Conservation (phyloP, 2,888 invertebrate species). For the Xanthia togata region DNA sequence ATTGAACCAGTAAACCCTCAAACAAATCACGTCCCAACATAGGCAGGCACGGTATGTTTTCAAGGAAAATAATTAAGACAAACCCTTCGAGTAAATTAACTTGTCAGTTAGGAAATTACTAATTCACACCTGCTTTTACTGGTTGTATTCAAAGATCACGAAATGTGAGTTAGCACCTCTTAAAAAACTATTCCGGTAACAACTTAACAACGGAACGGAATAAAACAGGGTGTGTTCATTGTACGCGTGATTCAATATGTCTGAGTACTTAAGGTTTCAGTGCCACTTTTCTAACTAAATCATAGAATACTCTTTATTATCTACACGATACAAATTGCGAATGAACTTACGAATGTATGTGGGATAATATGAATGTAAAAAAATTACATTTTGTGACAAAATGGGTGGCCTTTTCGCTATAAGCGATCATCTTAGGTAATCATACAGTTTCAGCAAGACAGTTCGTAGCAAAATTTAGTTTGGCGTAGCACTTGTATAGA, state of each 20-base stretch:
- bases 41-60: conserved; percentile 12
- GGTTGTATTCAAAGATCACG: conserved; percentile 83
- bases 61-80: conserved; percentile 54
- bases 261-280: conserved; percentile 4
- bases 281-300: background rate
- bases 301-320: background rate
- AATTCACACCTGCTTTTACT: conserved; percentile 82
- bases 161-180: conserved; percentile 85
- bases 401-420: background rate
- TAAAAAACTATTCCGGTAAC: conserved; percentile 72
- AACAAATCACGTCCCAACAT: conserved; percentile 20
- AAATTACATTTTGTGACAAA: background rate
- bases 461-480: background rate
- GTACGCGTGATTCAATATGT: conserved; percentile 54
- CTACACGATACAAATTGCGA: background rate
- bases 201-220: conserved; percentile 50
- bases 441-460: background rate
- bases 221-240: conserved; percentile 37
- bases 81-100: conserved; percentile 71
- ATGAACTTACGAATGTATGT: background rate
- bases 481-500: background rate
- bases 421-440: background rate
- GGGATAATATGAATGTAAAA: background rate
- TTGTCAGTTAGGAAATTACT: conserved; percentile 79
- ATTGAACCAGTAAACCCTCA: background rate